Evolutionary conservation across 2,888 invertebrate species (phyloP), one percentile per base, ranked within the genome.

Genomic region (Thumatha senex): DNA sequence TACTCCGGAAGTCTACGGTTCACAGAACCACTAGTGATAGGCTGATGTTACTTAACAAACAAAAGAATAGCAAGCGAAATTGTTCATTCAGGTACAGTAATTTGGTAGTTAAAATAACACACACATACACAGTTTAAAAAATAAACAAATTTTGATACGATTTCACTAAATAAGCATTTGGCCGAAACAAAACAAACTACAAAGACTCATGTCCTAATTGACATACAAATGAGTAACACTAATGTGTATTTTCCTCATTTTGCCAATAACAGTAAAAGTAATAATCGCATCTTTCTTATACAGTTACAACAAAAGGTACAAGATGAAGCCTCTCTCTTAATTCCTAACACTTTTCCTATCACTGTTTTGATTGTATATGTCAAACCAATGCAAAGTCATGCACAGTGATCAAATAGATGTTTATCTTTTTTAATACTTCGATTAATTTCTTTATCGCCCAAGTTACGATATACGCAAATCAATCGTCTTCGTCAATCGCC

Each of bases 371-470:
- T 24, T 24, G 18, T 24, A 24, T 34, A 29, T 5, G 12, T n/a
- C 38, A 52, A 44, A 34, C 56, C 60, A 59, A 48, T 55, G 70
- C 65, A 46, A 61, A 72, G 72, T 80, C 81, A 80, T 79, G 69
- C 63, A 54, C 49, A 46, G 56, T 74, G 68, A 80, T 62, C 54
- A 54, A 65, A 39, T 33, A n/a, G 34, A 31, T 10, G 40, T 58
- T 62, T 56, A 69, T 58, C 56, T 57, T 53, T 57, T 53, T 55
- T 43, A 40, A 52, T 43, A 52, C 4, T n/a, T 9, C 12, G 18
- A 34, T 34, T 43, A 12, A 43, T 33, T 9, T 33, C 11, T 15
- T 41, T 24, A 24, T 24, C 3, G 5, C 18, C 18, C 18, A 24
- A 4, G 18, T 2, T 24, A 4, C 5, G 18, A 24, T 24, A 24